Percentiles rank a stretch among this genome's conserved stretches.
Evolutionary conservation across 2,113 vertebrate genomes (phyloP).

Genomic region (Dicentrarchus labrax): DNA sequence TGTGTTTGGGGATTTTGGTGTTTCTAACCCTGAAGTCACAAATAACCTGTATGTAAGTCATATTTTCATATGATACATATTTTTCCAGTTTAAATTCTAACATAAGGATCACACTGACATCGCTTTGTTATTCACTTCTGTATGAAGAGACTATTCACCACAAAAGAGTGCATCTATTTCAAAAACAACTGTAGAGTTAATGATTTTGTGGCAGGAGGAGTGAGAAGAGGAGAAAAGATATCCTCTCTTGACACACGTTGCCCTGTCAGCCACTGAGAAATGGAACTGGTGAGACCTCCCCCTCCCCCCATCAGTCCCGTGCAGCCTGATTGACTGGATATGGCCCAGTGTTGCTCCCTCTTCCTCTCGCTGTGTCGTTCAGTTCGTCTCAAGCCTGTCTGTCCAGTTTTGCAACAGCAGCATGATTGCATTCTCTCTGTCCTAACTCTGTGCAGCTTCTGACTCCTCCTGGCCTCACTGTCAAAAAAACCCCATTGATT

Average conservation of each 20-base stretch:
- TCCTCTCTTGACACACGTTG: conserved; percentile 9
- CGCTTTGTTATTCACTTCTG: neutral
- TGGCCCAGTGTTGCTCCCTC: conserved; percentile 34
- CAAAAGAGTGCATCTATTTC: neutral
- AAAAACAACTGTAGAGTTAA: neutral
- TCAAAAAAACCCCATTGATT: conserved; percentile 12
- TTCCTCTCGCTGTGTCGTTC: conserved; percentile 9
- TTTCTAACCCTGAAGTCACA: neutral
- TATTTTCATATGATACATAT: neutral
- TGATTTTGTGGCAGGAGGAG: neutral
- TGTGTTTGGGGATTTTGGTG: neutral
- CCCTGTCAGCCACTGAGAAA: conserved; percentile 45
- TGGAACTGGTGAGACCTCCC: conserved; percentile 34
- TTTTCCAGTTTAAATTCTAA: neutral
- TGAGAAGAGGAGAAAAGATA: neutral
- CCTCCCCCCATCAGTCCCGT: conserved; percentile 43
- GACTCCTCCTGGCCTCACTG: conserved; percentile 17
- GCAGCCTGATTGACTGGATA: conserved; percentile 74
- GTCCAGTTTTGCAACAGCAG: conserved; percentile 64
- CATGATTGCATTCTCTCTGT: conserved; percentile 21
- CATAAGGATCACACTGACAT: neutral
- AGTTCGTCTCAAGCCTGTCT: conserved; percentile 52
- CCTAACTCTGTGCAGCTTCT: neutral
- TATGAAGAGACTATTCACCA: neutral
- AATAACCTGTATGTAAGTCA: neutral